Base-by-base conservation (phyloP, 2,797 vertebrate genomes). In the Poeciliopsis turneri region DNA sequence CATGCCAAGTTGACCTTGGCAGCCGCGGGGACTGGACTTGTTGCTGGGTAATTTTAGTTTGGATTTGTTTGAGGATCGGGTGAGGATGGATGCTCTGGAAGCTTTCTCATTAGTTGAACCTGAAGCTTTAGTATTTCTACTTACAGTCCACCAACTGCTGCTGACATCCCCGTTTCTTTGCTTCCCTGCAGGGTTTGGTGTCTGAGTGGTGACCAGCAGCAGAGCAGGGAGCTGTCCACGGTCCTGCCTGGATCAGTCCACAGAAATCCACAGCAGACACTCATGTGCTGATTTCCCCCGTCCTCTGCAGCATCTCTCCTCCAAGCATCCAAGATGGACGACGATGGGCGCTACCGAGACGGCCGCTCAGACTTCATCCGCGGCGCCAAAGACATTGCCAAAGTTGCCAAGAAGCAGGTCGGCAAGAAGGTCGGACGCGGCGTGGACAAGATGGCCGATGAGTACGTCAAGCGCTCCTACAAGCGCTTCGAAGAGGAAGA, bases 371-470 rank as follows among this genome's bases (percentile, higher is more conserved):
- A 98, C 43, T 98, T 99, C 92, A 97, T 99, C 93, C 97, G 97
- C 1, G 97, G 98, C 0, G 98, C 98, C 82, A 99, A 98, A 89
- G 98, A 99, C 95, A 99, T 99, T 1, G 98, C 98, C 88, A 99
- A 99, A 89, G 98, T 98, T 77, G 97, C 98, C 90, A 97, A 99
- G 92, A 96, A 96, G 81, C 98, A 98, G 0, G 97, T 98, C 0
- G 94, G 97, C 86, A 98, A 97, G 91, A 99, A 98, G 88, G 95
- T 99, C 70, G 97, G 96, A 36, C 96, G 96, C 25, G 94, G 97
- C 36, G 82, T 97, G 90, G 98, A 99, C 93, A 95, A 95, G 39
- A 45, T 99, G 94, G 85, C 96, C n/a, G 98, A 98, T 0, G 98
- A 99, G 82, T 99, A 99, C 94, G 97, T 97, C 76, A 97, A 96